Evolutionary conservation across 2,113 vertebrate genomes (phyloP), one percentile per base, ranked within the genome.

Genomic region (Recurvirostra avosetta): DNA sequence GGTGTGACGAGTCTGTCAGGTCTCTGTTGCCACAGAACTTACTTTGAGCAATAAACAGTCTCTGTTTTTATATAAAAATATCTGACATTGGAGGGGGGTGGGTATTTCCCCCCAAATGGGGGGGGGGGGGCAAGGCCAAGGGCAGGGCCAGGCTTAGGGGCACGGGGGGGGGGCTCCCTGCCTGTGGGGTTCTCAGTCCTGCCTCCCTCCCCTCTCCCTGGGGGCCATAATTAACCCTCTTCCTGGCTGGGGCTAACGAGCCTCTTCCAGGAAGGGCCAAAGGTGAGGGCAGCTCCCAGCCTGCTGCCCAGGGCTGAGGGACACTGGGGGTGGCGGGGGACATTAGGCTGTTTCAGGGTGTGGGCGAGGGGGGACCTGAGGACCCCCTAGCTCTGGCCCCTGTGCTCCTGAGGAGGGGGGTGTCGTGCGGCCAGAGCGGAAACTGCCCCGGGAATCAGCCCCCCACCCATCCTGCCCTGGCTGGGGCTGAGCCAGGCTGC

Each of bases 391-490:
- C 7, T 32, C 38, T 5, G 2, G 25, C 73, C 53, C 59, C 30
- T 4, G 14, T 11, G 3, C 17, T 19, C 22, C 15, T 4, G 27
- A 62, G 20, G 34, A 15, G 30, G 36, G 41, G 45, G 77, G 36
- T 36, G 34, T 56, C 8, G 1, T 20, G 40, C 4, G 4, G 62
- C 32, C 3, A 0, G n/a, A 53, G 29, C 12, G 71, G 94, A 92
- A 96, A 89, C 78, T 61, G 55, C 70, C 59, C 50, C 6, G 15
- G n/a, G 70, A 72, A 26, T 21, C 8, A 49, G 49, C 68, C 56
- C 56, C 91, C 89, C 92, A 40, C 95, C 95, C 94, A 86, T 91
- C 95, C 95, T 90, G 92, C 94, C 63, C 63, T 0, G 3, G 63
- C 72, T 90, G 85, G 71, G 83, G 76, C 75, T 3, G 12, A 26